Percentiles rank a stretch among this genome's conserved stretches.
Conservation (phyloP, 1,140 invertebrate species). For the Achroia grisella region DNA sequence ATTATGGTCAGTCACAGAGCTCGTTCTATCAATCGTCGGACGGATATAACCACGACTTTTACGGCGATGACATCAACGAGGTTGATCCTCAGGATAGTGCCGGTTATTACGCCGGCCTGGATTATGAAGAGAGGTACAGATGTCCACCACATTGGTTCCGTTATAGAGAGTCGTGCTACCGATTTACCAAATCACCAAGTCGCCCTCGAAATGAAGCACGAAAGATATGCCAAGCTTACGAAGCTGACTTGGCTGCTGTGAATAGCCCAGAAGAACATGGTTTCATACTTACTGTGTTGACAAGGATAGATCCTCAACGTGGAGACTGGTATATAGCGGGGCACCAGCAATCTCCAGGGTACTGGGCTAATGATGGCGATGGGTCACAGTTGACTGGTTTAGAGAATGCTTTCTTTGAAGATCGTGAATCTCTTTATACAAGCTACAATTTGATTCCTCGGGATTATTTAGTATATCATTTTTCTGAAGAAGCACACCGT, state of each 20-base stretch:
- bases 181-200: constrained; percentile 90
- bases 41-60: constrained; percentile 38
- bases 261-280: constrained; percentile 90
- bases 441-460: constrained; percentile 66
- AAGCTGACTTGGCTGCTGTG: constrained; percentile 86
- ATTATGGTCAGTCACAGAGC: constrained; percentile 47
- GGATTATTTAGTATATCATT: constrained; percentile 79
- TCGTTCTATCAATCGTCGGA: constrained; percentile 56
- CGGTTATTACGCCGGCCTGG: constrained; percentile 51
- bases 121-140: constrained; percentile 67
- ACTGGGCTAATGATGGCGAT: constrained; percentile 91
- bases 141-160: constrained; percentile 90
- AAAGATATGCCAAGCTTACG: constrained; percentile 86
- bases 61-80: constrained; percentile 49
- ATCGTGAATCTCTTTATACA: constrained; percentile 55
- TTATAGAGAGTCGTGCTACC: constrained; percentile 86
- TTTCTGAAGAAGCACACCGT: constrained; percentile 79
- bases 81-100: constrained; percentile 53
- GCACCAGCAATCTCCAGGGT: constrained; percentile 81
- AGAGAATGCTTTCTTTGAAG: constrained; percentile 87
- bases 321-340: constrained; percentile 90
- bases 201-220: constrained; percentile 85
- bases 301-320: constrained; percentile 88
- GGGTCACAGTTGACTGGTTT: constrained; percentile 82
- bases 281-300: constrained; percentile 86